Evolutionary conservation across 1,140 invertebrate species (phyloP), one percentile per base, ranked within the genome.

Genomic region (Drosophila cardini): DNA sequence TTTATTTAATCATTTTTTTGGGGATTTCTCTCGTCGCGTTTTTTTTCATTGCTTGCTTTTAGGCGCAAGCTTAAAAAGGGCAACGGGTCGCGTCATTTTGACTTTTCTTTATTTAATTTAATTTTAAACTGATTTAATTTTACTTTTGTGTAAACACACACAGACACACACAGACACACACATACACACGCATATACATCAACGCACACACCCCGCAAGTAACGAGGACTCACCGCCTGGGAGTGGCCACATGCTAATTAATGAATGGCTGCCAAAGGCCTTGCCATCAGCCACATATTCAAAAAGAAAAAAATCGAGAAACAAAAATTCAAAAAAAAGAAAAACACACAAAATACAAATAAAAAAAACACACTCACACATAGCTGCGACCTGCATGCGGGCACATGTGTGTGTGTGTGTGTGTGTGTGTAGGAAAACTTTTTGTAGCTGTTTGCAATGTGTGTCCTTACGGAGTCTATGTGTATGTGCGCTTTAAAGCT

Each of bases 211-310:
- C 60, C 63, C 61, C 11, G 32, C 46, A 45, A 18, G 48, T 21
- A 61, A 61, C 46, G 72, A 73, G 77, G 63, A 58, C 81, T 72
- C 62, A n/a, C 43, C 72, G 36, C 52, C 63, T 74, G 78, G 83
- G 78, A 78, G 82, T 82, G 83, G 75, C 79, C 82, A 72, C 78
- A 85, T 84, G 81, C 78, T 85, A 85, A 85, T 85, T 85, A 85
- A 85, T 85, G 83, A 85, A 85, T 67, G 75, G 67, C 73, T 80
- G 72, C 60, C 75, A 78, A 73, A 81, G 73, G 63, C 34, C 43
- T 43, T 70, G 42, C 64, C 64, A 58, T 40, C 55, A 61, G 15
- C 56, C 45, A 56, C 56, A 65, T 43, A 45, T 48, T 55, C 2
- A 26, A 16, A 46, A 7, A 9, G n/a, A n/a, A n/a, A n/a, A n/a